Base-by-base conservation (phyloP, 2,797 vertebrate species). In the Hydrolagus colliei region DNA sequence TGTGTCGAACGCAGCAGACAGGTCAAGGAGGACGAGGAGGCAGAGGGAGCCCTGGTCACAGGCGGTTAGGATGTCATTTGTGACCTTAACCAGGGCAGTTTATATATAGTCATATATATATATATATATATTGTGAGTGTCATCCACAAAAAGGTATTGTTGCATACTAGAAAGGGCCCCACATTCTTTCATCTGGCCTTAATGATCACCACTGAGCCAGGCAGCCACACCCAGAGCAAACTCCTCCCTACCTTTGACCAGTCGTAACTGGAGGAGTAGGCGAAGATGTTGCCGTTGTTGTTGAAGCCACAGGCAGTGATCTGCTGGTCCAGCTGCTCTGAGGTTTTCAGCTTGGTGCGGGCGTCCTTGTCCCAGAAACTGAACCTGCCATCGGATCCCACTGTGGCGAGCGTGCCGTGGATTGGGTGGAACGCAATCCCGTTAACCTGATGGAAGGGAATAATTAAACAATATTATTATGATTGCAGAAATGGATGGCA, bases 301-400 rank as follows among this genome's bases (percentile, higher is more conserved):
- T 99, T 99, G 92, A 99, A 99, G 90, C 95, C 96, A 90, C 97
- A 99, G 0, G 97, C 97, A 0, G 98, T 96, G 85, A 99, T 98
- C 0, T 97, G 96, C 91, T 98, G 97, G 90, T 99, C 97, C 0
- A 99, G 92, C 88, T 98, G 98, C 86, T 99, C 98, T 0, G 98
- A 99, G 0, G 98, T 99, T 94, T 99, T 99, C 87, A 99, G 95
- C 89, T 99, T 99, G 1, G 98, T 99, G 82, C 98, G 95, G 52
- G 98, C 98, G 22, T 99, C 98, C 94, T 99, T 99, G 93, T 99
- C 97, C 98, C 98, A 99, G 91, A 99, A 99, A 91, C 97, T 99
- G 93, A 99, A 99, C 87, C 97, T 95, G 0, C 98, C 98, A 11
- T 99, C 98, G 14, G 98, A 99, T 10, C 98, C 98, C 72, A 99